phyloP scores from a whole-genome alignment of 2,888 invertebrate genomes.

The Serripes groenlandicus region DNA sequence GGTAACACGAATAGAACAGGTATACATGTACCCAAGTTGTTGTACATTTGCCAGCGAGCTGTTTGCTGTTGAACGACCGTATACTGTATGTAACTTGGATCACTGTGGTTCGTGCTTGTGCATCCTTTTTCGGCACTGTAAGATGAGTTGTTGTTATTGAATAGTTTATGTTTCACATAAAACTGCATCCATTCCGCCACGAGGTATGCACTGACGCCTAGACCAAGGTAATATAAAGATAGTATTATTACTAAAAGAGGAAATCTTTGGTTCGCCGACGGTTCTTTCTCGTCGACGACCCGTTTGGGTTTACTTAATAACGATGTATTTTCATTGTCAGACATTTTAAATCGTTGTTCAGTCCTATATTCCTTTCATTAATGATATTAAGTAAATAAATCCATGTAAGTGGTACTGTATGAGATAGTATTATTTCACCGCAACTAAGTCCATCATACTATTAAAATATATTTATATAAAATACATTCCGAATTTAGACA shows the following conservation, averaged over 20 bases:
- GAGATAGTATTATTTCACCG: too few relatives aligned
- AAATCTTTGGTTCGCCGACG: not conserved
- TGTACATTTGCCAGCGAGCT: slow-evolving; percentile 46
- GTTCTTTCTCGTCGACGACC: not conserved
- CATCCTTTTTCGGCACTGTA: not conserved
- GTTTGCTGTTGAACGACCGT: slow-evolving; percentile 34
- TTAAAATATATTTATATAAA: too few relatives aligned
- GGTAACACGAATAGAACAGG: slow-evolving; percentile 30
- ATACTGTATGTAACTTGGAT: slow-evolving; percentile 14
- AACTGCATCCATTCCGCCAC: slow-evolving; percentile 36
- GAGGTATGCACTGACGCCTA: slow-evolving; percentile 18
- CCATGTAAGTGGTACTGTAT: too few relatives aligned
- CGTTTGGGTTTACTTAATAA: not conserved
- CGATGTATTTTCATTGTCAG: not conserved
- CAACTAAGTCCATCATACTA: too few relatives aligned
- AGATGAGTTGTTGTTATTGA: not conserved
- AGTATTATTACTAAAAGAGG: not conserved
- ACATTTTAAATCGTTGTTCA: not conserved
- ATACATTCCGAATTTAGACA: too few relatives aligned
- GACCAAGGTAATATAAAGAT: not conserved
- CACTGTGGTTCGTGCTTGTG: slow-evolving; percentile 4
- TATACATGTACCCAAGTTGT: slow-evolving; percentile 36
- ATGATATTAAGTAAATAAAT: too few relatives aligned
- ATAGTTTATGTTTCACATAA: not conserved
- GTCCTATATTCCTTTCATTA: too few relatives aligned